phyloP scores from a whole-genome alignment of 2,888 invertebrate genomes.

The Frankliniella intonsa region DNA sequence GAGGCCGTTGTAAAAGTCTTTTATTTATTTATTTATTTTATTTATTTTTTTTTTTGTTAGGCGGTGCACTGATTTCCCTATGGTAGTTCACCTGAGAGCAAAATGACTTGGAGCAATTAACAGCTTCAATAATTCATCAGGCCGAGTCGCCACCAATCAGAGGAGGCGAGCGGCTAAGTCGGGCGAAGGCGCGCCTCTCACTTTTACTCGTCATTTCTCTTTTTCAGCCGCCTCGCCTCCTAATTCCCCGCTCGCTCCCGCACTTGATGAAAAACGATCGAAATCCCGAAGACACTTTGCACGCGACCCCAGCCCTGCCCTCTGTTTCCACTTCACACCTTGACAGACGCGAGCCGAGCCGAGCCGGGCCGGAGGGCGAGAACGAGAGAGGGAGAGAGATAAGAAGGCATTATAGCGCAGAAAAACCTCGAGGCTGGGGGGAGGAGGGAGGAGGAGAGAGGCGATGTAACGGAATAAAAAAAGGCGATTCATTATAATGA shows the following conservation, averaged over 20 bases:
- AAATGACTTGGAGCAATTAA: not conserved
- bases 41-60: no score
- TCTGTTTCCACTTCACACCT: slow-evolving; percentile 5
- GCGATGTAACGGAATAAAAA: slow-evolving; percentile 11
- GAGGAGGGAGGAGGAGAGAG: not conserved
- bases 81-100: no score
- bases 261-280: no score
- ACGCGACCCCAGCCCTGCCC: not conserved
- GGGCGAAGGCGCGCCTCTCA: not conserved
- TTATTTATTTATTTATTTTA: no score
- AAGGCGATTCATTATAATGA: slow-evolving; percentile 11
- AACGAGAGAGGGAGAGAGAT: not conserved
- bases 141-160: not conserved
- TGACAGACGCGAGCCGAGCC: not conserved
- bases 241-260: no score
- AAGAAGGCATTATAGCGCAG: not conserved
- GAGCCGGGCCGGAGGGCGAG: not conserved
- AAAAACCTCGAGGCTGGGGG: no score
- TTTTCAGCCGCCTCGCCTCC: not conserved
- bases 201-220: no score
- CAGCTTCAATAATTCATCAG: slow-evolving; percentile 11
- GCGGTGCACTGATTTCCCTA: no score
- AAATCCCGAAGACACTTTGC: no score
- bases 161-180: not conserved
- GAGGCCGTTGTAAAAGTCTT: no score